These are phyloP conservation scores for Stenodema calcarata DNA, from an alignment of 2,888 invertebrate species.

Conservation along the genomic window DNA sequence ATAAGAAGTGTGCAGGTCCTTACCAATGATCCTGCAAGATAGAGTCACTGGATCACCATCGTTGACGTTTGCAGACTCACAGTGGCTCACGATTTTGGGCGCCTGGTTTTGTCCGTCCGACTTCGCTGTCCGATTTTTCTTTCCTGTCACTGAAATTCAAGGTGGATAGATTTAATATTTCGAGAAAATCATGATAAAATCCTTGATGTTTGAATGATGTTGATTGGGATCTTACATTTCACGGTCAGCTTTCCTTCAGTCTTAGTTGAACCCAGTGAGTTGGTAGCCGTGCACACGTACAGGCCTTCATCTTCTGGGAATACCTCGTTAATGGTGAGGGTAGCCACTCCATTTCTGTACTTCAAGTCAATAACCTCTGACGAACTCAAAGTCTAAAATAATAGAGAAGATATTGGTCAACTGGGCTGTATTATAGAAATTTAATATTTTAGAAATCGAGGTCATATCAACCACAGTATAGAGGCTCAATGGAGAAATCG, in stretches of 20 bases:
- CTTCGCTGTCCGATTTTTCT: conserved; percentile 68
- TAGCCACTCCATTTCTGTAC: conserved; percentile 88
- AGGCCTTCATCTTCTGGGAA: conserved; percentile 95
- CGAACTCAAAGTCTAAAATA: conserved; percentile 67
- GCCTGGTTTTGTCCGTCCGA: conserved; percentile 74
- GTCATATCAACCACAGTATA: not conserved
- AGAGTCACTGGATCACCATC: conserved; percentile 89
- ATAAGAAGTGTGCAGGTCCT: not conserved
- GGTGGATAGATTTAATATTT: not conserved
- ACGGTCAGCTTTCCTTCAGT: conserved; percentile 85
- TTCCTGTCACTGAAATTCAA: conserved; percentile 58
- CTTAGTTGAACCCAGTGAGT: conserved; percentile 85
- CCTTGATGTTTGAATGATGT: too few relatives aligned
- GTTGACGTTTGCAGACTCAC: conserved; percentile 79
- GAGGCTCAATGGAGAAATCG: not conserved
- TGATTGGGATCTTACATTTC: conserved; percentile 84
- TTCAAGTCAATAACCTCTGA: conserved; percentile 88
- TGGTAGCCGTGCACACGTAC: conserved; percentile 89
- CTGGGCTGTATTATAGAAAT: too few relatives aligned
- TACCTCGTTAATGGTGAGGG: conserved; percentile 86
- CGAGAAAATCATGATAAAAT: too few relatives aligned
- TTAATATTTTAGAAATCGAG: too few relatives aligned
- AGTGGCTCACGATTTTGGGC: conserved; percentile 86
- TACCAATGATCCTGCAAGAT: conserved; percentile 70
- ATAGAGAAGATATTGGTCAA: not conserved